Conservation (phyloP, 1,140 invertebrate genomes). For the Pteromalus puparum region DNA sequence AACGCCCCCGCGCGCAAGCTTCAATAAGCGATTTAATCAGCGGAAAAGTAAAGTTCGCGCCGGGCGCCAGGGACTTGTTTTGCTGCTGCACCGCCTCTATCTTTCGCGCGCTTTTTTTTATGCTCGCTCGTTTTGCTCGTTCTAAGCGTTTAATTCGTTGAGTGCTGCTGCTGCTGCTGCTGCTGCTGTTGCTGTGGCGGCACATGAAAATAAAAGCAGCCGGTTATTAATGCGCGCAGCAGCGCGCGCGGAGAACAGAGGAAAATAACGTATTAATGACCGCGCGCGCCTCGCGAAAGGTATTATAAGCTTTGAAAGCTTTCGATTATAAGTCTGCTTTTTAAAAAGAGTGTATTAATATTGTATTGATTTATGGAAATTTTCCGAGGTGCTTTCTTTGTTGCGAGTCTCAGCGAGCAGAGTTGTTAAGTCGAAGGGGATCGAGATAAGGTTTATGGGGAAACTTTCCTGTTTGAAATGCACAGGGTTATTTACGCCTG, state of each 20-base stretch:
- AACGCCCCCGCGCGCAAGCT: conserved; percentile 27
- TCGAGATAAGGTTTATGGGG: too few relatives aligned
- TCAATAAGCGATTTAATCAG: conserved; percentile 53
- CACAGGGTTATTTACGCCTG: too few relatives aligned
- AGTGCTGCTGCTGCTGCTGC: conserved; percentile 9
- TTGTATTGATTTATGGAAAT: conserved; percentile 18
- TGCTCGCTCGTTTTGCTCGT: not conserved
- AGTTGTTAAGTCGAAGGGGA: too few relatives aligned
- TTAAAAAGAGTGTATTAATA: not conserved
- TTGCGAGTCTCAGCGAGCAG: too few relatives aligned
- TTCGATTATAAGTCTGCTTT: not conserved
- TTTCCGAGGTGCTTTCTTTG: not conserved
- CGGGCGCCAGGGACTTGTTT: conserved; percentile 40
- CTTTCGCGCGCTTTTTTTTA: not conserved
- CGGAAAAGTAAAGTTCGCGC: conserved; percentile 47
- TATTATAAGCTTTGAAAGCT: not conserved
- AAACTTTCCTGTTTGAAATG: too few relatives aligned
- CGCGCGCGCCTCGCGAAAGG: too few relatives aligned
- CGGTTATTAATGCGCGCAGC: conserved; percentile 16
- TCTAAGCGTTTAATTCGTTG: conserved; percentile 34
- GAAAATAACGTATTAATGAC: conserved; percentile 13
- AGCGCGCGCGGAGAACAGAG: not conserved
- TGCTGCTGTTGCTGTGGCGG: too few relatives aligned
- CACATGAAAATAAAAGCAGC: conserved; percentile 12
- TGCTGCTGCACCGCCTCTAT: not conserved